These are phyloP conservation scores for Chunga burmeisteri DNA, from an alignment of 2,113 vertebrate species.

Conservation along the genomic window DNA sequence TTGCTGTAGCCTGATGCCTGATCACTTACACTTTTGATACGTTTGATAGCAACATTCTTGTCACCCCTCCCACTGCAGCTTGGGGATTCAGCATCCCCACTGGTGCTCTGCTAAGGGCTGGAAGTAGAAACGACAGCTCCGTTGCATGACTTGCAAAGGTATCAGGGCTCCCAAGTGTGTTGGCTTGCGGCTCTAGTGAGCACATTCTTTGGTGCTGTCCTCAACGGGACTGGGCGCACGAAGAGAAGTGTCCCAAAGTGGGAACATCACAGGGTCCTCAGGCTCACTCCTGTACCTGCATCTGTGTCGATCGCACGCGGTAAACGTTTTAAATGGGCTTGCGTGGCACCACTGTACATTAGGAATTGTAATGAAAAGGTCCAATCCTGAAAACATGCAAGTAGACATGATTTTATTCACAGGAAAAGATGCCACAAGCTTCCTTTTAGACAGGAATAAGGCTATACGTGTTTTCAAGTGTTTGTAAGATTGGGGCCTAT, in stretches of 20 bases:
- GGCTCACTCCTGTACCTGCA: background rate
- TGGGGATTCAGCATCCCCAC: background rate
- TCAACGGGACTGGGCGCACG: background rate
- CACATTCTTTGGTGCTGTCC: background rate
- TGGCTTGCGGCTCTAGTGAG: background rate
- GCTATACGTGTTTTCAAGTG: background rate
- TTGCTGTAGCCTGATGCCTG: background rate
- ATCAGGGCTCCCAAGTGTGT: background rate
- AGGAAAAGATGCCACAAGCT: background rate
- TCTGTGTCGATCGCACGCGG: background rate
- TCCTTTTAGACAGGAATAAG: background rate
- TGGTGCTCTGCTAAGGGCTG: background rate
- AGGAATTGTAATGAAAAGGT: background rate
- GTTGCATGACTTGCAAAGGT: background rate
- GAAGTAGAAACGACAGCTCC: background rate
- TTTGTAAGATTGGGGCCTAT: background rate
- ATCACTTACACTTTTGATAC: background rate
- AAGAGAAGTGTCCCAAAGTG: background rate
- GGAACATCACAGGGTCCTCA: background rate
- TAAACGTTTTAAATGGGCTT: background rate
- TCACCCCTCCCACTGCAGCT: background rate
- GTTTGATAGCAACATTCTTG: rapidly evolving
- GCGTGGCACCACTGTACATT: rapidly evolving
- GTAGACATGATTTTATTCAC: background rate
- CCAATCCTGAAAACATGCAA: background rate